Evolutionary conservation across 1,140 invertebrate genomes (phyloP), one percentile per base, ranked within the genome.

Genomic region (Coelopa frigida): DNA sequence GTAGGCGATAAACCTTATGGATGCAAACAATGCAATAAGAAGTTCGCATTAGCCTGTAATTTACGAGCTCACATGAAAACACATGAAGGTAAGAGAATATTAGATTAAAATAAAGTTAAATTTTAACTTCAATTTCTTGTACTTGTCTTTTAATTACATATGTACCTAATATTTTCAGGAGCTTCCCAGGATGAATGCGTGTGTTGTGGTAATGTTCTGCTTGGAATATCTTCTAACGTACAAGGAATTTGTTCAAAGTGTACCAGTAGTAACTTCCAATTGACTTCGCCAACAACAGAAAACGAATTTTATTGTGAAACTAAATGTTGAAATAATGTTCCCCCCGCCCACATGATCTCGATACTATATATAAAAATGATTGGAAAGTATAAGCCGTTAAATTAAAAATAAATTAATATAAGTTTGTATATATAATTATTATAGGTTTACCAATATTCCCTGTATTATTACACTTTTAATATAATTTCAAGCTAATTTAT

Each of bases 11-110:
- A 83, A 62, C 81, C 83, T 3, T 81, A 87, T 61, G 75, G 76
- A 18, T 88, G 85, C 62, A 72, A 77, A 46, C 61, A 82, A 2
- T 89, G 84, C 63, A 75, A 79, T 35, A 87, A 87, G 62, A 80
- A 79, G 60, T 87, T 88, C 61, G 81, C 84, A 2, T 68, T 86
- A 2, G 78, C 82, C 20, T 85, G 81, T 59, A 88, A 87, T 67
- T 72, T 88, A 46, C 72, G 81, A 49, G 81, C 83, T 0, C 85
- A 87, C 57, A 74, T 84, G 63, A 84, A 84, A 66, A 86, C 82
- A 4, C 85, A 87, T 55, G 81, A 76, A 55, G 71, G 72, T 73
- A 66, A 57, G 54, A 14, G 20, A 10, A 17, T 15, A 43, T 21
- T 27, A 33, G 15, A 12, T 12, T 44, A 35, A 21, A 44, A 22